These are phyloP conservation scores for Limnephilus marmoratus DNA, from an alignment of 2,888 invertebrate genomes.

Conservation along the genomic window DNA sequence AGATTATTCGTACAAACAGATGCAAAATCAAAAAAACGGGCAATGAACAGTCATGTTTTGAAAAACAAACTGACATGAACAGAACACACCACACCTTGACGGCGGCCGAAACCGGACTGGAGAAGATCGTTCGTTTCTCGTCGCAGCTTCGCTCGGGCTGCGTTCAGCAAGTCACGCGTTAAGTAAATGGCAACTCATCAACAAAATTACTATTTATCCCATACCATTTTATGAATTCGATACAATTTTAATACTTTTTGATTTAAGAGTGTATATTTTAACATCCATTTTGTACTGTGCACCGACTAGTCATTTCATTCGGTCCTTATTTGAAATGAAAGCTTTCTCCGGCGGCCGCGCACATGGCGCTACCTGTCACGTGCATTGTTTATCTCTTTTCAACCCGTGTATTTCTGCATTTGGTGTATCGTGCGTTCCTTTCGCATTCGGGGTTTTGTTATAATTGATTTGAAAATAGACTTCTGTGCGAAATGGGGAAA, in stretches of 20 bases:
- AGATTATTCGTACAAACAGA: slow-evolving; percentile 9
- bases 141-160: slow-evolving; percentile 48
- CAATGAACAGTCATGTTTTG: slow-evolving; percentile 55
- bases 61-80: slow-evolving; percentile 40
- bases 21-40: slow-evolving; percentile 54
- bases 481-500: slow-evolving; percentile 49
- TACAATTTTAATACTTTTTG: background rate
- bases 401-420: slow-evolving; percentile 27
- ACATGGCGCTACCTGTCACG: slow-evolving; percentile 60
- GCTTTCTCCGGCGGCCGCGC: slow-evolving; percentile 55
- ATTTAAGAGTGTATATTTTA: background rate
- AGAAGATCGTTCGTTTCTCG: slow-evolving; percentile 55
- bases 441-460: slow-evolving; percentile 47
- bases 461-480: slow-evolving; percentile 61
- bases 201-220: background rate
- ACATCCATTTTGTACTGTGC: background rate
- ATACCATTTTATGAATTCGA: background rate
- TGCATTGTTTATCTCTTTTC: slow-evolving; percentile 51
- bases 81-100: background rate
- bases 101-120: slow-evolving; percentile 64
- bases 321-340: slow-evolving; percentile 60
- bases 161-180: background rate
- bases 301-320: slow-evolving; percentile 23
- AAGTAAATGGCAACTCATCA: background rate
- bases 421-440: slow-evolving; percentile 45